A percentile compares a stretch with the other conserved stretches of the same genome.
Evolutionary conservation across 2,113 vertebrate genomes (phyloP).

Genomic region (Plecotus auritus): DNA sequence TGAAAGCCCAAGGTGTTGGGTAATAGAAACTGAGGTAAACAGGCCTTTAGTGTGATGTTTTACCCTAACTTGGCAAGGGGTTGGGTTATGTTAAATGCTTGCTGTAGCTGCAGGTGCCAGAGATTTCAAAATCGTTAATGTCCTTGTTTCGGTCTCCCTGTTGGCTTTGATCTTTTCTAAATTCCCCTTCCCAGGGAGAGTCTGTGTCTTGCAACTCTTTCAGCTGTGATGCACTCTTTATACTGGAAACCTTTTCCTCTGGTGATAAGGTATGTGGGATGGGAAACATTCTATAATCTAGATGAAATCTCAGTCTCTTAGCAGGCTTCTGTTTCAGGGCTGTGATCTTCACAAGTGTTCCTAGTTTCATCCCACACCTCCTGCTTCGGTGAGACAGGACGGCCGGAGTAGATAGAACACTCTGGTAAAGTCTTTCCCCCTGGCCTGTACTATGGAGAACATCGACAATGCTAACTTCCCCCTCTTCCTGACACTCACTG

Average conservation of each 20-base stretch:
- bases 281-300: background rate
- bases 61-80: background rate
- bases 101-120: background rate
- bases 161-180: background rate
- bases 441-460: background rate
- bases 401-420: background rate
- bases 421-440: background rate
- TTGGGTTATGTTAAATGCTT: background rate
- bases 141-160: background rate
- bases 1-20: background rate
- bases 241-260: background rate
- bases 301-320: background rate
- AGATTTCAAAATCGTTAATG: background rate
- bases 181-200: background rate
- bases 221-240: background rate
- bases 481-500: background rate
- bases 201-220: background rate
- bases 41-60: background rate
- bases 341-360: background rate
- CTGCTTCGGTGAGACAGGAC: background rate
- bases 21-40: background rate
- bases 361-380: fast-evolving
- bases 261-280: background rate
- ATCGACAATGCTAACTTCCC: background rate
- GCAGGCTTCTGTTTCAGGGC: background rate